phyloP scores from a whole-genome alignment of 2,888 invertebrate species.

The Caenorhabditis afra region DNA sequence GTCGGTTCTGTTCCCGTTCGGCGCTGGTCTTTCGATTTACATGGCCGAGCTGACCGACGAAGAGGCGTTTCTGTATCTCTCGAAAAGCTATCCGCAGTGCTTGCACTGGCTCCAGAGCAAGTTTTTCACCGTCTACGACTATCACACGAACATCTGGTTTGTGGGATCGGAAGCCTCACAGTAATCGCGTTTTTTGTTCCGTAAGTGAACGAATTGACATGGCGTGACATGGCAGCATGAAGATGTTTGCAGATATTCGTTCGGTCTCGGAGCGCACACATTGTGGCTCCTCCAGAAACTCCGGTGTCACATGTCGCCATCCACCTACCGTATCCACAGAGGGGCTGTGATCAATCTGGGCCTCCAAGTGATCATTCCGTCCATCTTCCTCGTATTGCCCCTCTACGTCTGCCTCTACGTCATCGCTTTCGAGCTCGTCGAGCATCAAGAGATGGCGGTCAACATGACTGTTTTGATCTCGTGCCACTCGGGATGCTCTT shows the following conservation, averaged over 20 bases:
- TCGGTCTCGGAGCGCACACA: conserved; percentile 7
- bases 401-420: conserved; percentile 10
- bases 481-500: neutral
- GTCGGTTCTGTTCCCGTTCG: neutral
- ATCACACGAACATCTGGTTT: conserved; percentile 1
- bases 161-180: neutral
- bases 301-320: conserved; percentile 13
- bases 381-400: neutral
- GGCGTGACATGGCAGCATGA: no score
- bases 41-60: conserved; percentile 3
- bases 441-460: neutral
- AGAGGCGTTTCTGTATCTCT: neutral
- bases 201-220: neutral
- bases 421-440: neutral
- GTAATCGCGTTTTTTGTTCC: neutral
- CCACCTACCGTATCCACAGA: conserved; percentile 24
- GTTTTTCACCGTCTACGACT: conserved; percentile 1
- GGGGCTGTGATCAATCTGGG: conserved; percentile 15
- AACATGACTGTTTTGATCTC: conserved; percentile 7
- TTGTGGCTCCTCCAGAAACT: conserved; percentile 6
- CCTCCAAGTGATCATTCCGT: conserved; percentile 12
- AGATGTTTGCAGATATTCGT: no score
- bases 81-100: conserved; percentile 4
- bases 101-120: neutral
- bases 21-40: neutral